A percentile compares a stretch with the other conserved stretches of the same genome.
Evolutionary conservation across 2,888 invertebrate genomes (phyloP).

Genomic region (Pedicia rivosa): DNA sequence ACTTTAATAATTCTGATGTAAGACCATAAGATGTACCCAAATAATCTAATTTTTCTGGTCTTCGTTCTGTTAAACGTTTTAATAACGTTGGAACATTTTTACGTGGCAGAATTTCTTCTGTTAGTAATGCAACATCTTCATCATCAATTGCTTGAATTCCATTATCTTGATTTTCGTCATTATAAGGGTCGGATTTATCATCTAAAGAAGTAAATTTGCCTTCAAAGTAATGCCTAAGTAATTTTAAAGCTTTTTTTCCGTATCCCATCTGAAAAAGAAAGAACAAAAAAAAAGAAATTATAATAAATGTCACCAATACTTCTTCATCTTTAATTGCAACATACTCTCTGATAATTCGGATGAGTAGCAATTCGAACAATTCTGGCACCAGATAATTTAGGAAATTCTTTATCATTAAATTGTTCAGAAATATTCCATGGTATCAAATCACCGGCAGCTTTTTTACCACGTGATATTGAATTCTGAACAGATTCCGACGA

Average conservation of each 20-base stretch:
- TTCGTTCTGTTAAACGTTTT: conserved; percentile 67
- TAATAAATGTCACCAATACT: no score
- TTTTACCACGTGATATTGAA: conserved; percentile 69
- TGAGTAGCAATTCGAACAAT: conserved; percentile 96
- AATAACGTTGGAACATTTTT: conserved; percentile 77
- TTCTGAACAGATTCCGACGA: conserved; percentile 50
- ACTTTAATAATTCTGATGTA: conserved; percentile 75
- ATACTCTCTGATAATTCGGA: conserved; percentile 84
- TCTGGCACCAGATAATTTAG: conserved; percentile 74
- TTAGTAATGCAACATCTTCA: conserved; percentile 43
- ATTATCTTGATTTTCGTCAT: conserved; percentile 9
- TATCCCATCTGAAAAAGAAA: conserved; percentile 74
- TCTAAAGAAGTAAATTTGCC: conserved; percentile 53
- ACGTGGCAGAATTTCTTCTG: conserved; percentile 60
- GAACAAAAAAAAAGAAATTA: conserved; percentile 6
- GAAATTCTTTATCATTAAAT: conserved; percentile 88
- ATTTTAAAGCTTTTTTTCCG: conserved; percentile 69
- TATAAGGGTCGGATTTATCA: no score
- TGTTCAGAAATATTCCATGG: conserved; percentile 98
- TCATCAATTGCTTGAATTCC: conserved; percentile 39
- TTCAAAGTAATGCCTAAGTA: conserved; percentile 80
- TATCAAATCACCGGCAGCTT: conserved; percentile 91
- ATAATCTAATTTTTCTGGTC: conserved; percentile 76
- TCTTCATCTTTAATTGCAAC: not conserved
- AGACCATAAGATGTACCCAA: conserved; percentile 89